A percentile compares a stretch with the other conserved stretches of the same genome.
Conservation (phyloP, 2,113 vertebrate genomes). For the Isichthys henryi region DNA sequence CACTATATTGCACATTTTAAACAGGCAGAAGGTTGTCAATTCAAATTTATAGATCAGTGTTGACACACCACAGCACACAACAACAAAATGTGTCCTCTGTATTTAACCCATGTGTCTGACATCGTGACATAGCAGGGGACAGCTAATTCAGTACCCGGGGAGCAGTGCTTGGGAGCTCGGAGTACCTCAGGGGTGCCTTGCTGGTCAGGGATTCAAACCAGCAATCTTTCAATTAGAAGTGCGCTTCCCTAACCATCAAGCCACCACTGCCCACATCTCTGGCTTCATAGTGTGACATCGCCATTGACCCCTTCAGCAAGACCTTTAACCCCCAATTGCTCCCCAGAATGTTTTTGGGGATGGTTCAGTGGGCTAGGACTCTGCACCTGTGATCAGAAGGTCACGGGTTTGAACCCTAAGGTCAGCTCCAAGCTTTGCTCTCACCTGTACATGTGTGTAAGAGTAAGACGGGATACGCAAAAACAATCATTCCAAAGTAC, state of each 20-base stretch:
- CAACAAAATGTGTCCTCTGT: too few relatives aligned
- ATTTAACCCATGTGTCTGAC: too few relatives aligned
- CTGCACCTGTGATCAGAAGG: neutral
- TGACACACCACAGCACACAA: too few relatives aligned
- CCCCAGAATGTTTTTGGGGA: neutral
- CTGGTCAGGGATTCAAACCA: too few relatives aligned
- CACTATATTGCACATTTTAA: neutral
- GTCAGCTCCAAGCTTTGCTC: neutral
- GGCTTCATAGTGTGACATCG: neutral
- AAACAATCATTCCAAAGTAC: neutral
- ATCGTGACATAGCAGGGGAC: too few relatives aligned
- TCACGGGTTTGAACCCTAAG: neutral
- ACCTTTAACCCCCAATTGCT: neutral
- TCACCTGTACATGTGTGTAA: neutral
- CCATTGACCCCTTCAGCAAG: neutral
- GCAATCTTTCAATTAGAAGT: too few relatives aligned
- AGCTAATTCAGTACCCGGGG: too few relatives aligned
- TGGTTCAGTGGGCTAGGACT: neutral
- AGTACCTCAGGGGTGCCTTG: too few relatives aligned
- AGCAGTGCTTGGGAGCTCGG: too few relatives aligned
- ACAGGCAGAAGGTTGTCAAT: neutral
- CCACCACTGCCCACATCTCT: neutral
- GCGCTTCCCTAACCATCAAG: too few relatives aligned
- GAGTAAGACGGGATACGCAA: neutral
- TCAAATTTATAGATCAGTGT: neutral